Evolutionary conservation across 2,113 vertebrate genomes (phyloP).

Genomic region (Scytalopus superciliaris): DNA sequence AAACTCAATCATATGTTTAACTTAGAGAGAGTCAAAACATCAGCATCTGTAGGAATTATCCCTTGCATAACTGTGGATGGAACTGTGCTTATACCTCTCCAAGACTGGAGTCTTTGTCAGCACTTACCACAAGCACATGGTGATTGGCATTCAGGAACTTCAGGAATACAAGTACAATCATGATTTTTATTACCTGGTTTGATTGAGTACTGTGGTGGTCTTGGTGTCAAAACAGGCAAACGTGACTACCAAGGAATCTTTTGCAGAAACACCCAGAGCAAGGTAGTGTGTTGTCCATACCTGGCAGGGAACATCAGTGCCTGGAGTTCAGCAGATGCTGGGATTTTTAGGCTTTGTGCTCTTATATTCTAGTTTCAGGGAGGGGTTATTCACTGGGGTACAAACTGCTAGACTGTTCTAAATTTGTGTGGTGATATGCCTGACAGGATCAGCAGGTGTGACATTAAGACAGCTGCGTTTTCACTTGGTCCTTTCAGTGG

Average conservation of each 20-base stretch:
- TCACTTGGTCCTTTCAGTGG: not conserved
- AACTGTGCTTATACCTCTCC: rapidly evolving
- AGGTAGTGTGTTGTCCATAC: rapidly evolving
- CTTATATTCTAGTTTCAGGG: not conserved
- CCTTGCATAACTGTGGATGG: not conserved
- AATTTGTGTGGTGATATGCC: not conserved
- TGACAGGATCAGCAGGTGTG: not conserved
- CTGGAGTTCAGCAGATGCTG: not conserved
- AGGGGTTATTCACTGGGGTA: not conserved
- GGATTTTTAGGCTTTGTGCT: not conserved
- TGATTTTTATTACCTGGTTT: not conserved
- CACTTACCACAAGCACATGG: not conserved
- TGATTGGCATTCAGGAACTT: not conserved
- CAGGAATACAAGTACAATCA: not conserved
- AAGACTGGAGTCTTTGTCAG: not conserved
- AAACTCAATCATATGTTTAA: not conserved
- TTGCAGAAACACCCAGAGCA: not conserved
- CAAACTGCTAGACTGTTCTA: not conserved
- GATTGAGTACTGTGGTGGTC: rapidly evolving
- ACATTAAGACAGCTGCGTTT: not conserved
- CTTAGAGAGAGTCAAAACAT: not conserved
- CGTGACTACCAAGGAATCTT: not conserved
- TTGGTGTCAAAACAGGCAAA: not conserved
- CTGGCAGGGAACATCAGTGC: not conserved
- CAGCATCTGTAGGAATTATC: not conserved